A percentile compares a stretch with the other conserved stretches of the same genome.
Conservation (phyloP, 2,113 vertebrate genomes). For the Chaetura pelagica region DNA sequence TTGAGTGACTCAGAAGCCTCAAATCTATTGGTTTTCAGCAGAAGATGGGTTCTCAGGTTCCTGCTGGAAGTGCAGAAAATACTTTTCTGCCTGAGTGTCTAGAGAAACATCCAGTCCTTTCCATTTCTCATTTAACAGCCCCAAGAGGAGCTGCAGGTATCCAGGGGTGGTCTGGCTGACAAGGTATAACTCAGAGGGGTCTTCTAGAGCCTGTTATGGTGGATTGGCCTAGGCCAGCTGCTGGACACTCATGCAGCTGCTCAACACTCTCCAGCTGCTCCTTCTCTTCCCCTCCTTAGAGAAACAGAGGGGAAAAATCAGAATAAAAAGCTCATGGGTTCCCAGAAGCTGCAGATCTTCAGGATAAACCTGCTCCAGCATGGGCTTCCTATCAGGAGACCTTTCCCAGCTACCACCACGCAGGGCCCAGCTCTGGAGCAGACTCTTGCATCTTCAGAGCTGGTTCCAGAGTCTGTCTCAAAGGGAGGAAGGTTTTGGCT, state of each 20-base stretch:
- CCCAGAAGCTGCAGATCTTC: background rate
- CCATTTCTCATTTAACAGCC: background rate
- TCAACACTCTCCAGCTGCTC: background rate
- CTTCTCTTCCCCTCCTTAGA: background rate
- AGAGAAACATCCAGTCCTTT: background rate
- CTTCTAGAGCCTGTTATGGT: background rate
- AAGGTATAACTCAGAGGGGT: too few relatives aligned
- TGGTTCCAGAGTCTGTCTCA: too few relatives aligned
- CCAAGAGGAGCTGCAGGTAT: rapidly evolving
- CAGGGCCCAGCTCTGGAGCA: background rate
- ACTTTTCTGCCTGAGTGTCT: background rate
- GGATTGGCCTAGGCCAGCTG: background rate
- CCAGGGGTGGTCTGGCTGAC: background rate
- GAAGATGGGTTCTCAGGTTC: background rate
- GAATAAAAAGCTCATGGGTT: background rate
- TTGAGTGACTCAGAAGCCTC: background rate
- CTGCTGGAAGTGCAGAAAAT: background rate
- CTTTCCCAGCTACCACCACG: rapidly evolving
- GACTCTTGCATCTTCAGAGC: background rate
- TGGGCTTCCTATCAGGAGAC: background rate
- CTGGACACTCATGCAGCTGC: background rate
- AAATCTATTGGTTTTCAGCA: background rate
- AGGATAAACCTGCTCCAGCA: background rate
- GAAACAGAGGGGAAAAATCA: background rate
- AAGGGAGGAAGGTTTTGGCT: background rate